Base-by-base conservation (phyloP, 1,140 invertebrate genomes). In the Brachionus angularis region DNA sequence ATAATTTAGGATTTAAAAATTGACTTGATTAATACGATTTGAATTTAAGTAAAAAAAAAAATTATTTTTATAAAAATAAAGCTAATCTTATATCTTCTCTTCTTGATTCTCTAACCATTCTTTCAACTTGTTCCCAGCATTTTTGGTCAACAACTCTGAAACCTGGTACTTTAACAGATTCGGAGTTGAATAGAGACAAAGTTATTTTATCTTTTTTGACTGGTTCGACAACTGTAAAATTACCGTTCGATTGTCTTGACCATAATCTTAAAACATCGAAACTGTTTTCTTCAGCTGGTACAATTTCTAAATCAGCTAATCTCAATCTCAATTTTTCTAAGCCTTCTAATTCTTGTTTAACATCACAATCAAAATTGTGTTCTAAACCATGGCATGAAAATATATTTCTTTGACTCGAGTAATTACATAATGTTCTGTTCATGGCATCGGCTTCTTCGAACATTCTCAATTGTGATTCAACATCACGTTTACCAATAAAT, bases 31-130 rank as follows among this genome's bases (percentile, higher is more conserved):
- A n/a, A n/a, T n/a, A n/a, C n/a, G n/a, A n/a, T n/a, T n/a, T n/a
- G n/a, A n/a, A n/a, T n/a, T n/a, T n/a, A n/a, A n/a, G n/a, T n/a
- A n/a, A n/a, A n/a, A n/a, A n/a, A n/a, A n/a, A n/a, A n/a, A n/a
- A n/a, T n/a, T n/a, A n/a, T n/a, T n/a, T n/a, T 39, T 58, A 58
- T 21, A 58, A 58, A 58, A 58, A 58, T 29, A 58, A 29, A 29
- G 53, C 53, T 39, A 58, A 23, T 29, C 36, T 16, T 1, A 58
- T 29, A 23, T 58, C 27, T 36, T 58, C 53, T 58, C 18, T 58
- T 23, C 39, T 21, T 4, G 21, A 23, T 23, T 58, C 53, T 39
- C 36, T 36, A 36, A 58, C 53, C 3, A 58, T 23, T 25, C 21
- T 39, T 29, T 18, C 23, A 10, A 58, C 34, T 12, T 39, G 36